Percentiles rank a stretch among this genome's conserved stretches.
Evolutionary conservation across 37 sponge, comb jelly and placozoan species (phyloP).

Genomic region (Agelas oroides): DNA sequence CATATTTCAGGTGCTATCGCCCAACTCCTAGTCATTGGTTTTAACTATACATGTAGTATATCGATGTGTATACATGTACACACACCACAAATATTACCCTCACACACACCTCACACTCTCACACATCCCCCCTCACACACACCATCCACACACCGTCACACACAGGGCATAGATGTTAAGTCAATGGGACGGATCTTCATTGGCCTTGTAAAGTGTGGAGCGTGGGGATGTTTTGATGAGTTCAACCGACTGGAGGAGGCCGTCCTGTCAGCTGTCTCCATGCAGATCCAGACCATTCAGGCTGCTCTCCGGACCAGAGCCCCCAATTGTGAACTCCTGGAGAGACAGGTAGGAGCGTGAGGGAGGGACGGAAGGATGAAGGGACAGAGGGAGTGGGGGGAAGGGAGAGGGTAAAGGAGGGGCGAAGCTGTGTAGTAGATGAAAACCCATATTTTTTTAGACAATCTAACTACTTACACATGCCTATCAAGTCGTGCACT

Average conservation of each 20-base stretch:
- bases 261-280: conserved; percentile 96
- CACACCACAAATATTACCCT: too few species aligned
- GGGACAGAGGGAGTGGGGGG: not conserved
- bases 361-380: not conserved
- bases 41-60: too few species aligned
- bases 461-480: too few species aligned
- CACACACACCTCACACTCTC: not conserved
- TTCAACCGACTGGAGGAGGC: conserved; percentile 98
- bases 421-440: too few species aligned
- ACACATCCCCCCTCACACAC: too few species aligned
- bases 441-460: too few species aligned
- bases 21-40: too few species aligned
- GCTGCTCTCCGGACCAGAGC: conserved; percentile 78
- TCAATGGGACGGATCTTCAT: conserved; percentile 98
- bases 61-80: too few species aligned
- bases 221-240: conserved; percentile 99
- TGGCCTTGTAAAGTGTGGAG: conserved; percentile 98
- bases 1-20: too few species aligned
- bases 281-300: conserved; percentile 98
- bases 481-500: too few species aligned
- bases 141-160: not conserved
- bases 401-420: too few species aligned
- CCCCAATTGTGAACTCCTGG: conserved; percentile 70
- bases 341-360: conserved; percentile 50
- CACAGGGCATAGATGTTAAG: conserved; percentile 96